Base-by-base conservation (phyloP, 2,797 vertebrate genomes). In the Pterois miles region DNA sequence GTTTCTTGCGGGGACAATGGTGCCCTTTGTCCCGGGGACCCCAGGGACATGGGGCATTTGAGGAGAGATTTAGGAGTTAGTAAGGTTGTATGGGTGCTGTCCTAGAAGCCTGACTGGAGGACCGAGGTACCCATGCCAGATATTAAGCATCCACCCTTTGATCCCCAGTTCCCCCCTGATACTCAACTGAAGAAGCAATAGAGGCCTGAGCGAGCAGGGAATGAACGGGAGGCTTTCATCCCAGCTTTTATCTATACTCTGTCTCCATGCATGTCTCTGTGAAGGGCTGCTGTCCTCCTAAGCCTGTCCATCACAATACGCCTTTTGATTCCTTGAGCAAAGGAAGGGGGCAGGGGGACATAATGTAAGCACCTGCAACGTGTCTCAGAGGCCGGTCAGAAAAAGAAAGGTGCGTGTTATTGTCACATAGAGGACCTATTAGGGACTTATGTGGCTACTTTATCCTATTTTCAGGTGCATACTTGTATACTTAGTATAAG, bases 231-330 rank as follows among this genome's bases (percentile, higher is more conserved):
- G 57, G 71, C 82, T 78, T 92, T 89, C 72, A 87, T 86, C 78
- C 46, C 76, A 71, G 69, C 80, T 81, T 89, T 78, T 89, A 74
- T 91, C 70, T 65, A 3, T 57, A 22, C n/a, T 73, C 67, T 63
- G 54, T 73, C 74, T 80, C 23, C 52, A 53, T 67, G 71, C 74
- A 53, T 75, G 56, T 65, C 72, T 74, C 48, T 79, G 69, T 76
- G 76, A 90, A 71, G 78, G 43, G 71, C 71, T 53, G 58, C 63
- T 85, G 77, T 84, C 83, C 54, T 75, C 33, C 22, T 48, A 48
- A 73, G 74, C 62, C 68, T 71, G 74, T 76, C 83, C 68, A 50
- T 85, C 84, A 93, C 93, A 94, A 92, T 81, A 91, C 87, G 74
- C 52, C 90, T 86, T 93, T 95, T 93, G 84, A 91, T 83, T 90